Base-by-base conservation (phyloP, 2,888 invertebrate species). In the Torymus tubicola region DNA sequence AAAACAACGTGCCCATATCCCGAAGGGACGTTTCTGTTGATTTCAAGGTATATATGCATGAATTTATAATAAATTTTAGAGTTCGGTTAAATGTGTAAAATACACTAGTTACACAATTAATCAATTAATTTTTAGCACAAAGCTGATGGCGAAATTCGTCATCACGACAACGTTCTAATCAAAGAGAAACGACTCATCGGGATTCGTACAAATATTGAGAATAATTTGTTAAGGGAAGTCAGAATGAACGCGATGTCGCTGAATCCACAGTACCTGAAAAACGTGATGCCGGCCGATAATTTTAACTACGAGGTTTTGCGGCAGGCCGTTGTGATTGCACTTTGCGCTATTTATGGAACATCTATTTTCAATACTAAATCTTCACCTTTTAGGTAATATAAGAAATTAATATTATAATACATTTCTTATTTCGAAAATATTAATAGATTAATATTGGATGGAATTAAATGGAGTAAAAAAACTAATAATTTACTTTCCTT, bases 261-360 rank as follows among this genome's bases (percentile, higher is more conserved):
- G 53, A 18, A 76, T 11, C 18, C 76, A 16, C 70, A 81, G 78
- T 81, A 83, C 69, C 58, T 84, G 79, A 82, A 83, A 0, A 42
- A 81, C 16, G 4, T 42, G 24, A 52, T 76, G 0, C 50, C 53
- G 4, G 50, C 77, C 0, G 67, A 67, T 53, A 80, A 68, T n/a
- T 18, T 81, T 16, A 84, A 64, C 63, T 86, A 84, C 57, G 86
- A 89, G 31, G 78, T 86, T 64, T 68, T 88, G 52, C 85, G 83
- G 14, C 89, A 89, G 72, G 84, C 84, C 12, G 18, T 88, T 2
- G 24, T 88, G 2, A 76, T 88, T 50, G 83, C 80, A 1, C 85
- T 89, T 63, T 89, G 87, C 70, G 84, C 86, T 10, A n/a, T 87
- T 52, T 89, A 90, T 64, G 87, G 87, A 52, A 81, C 86, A 61